Base-by-base conservation (phyloP, 2,113 vertebrate species). In the Tiliqua scincoides region DNA sequence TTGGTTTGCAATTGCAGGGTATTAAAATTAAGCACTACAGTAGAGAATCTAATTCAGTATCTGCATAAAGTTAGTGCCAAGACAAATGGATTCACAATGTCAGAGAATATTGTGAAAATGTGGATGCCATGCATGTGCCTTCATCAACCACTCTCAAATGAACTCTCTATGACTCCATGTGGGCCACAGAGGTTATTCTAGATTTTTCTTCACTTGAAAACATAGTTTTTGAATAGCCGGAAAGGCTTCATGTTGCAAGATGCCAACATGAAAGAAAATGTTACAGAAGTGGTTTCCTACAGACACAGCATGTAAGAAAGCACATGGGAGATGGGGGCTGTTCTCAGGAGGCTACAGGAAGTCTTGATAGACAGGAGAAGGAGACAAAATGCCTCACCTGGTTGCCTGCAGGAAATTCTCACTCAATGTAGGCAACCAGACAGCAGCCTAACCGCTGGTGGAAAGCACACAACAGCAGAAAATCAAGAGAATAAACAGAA, bases 1-100 rank as follows among this genome's bases (percentile, higher is more conserved):
- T 89, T 85, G 62, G 67, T 84, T 3, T 82, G 54, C 4, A 72
- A 71, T 93, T 93, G 74, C 77, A 92, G n/a, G 57, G 32, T 0
- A 77, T 79, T 81, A 87, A 72, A 84, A 65, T 20, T 30, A 74
- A 70, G 40, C 63, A 73, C 30, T 75, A 91, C 2, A 88, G 20
- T 21, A 85, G 25, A 32, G 35, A 89, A 86, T 18, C 75, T 85
- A 86, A 87, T 91, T 92, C 87, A 72, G 10, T 27, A 62, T 72
- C 30, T 72, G 23, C 21, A 43, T 14, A 78, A 61, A 2, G 37
- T 25, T 72, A 61, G 23, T 54, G 25, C 21, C 65, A 62, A 43
- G n/a, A 15, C 6, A 5, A 70, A 17, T 32, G 32, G 70, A 71
- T 2, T 61, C 57, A 81, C 11, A 70, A 85, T 9, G 2, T 17